These are phyloP conservation scores for Brachionichthys hirsutus DNA, from an alignment of 2,113 vertebrate species.

Conservation along the genomic window DNA sequence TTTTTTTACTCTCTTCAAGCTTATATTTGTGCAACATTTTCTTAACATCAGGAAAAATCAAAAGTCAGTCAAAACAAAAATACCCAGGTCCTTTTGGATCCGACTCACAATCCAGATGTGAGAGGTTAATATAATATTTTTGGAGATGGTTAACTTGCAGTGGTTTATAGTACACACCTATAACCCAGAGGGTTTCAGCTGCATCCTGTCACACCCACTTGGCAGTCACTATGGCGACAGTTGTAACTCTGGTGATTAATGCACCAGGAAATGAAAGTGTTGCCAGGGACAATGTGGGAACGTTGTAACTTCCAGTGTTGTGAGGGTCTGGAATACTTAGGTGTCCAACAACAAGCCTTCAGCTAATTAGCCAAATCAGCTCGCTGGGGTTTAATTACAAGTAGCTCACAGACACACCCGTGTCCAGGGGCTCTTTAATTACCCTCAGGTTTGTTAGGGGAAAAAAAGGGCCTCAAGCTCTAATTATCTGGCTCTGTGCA, in stretches of 20 bases:
- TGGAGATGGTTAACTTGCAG: too few species aligned
- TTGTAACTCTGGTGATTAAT: slow-evolving; percentile 70
- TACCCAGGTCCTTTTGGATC: too few species aligned
- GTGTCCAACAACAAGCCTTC: slow-evolving; percentile 67
- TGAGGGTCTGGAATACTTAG: slow-evolving; percentile 61
- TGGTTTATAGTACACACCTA: slow-evolving; percentile 18
- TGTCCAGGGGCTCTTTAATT: slow-evolving; percentile 76
- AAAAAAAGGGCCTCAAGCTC: slow-evolving; percentile 62
- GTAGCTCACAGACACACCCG: slow-evolving; percentile 68
- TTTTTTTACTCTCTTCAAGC: too few species aligned
- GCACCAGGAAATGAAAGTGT: slow-evolving; percentile 72
- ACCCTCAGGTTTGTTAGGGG: slow-evolving; percentile 68
- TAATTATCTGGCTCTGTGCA: slow-evolving; percentile 68
- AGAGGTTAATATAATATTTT: too few species aligned
- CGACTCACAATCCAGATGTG: too few species aligned
- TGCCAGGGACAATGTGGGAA: slow-evolving; percentile 64
- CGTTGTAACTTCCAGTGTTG: slow-evolving; percentile 64
- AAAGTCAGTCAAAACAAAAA: too few species aligned
- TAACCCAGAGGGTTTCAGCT: slow-evolving; percentile 21
- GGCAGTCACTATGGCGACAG: slow-evolving; percentile 47
- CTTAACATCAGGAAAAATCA: too few species aligned
- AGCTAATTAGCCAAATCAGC: slow-evolving; percentile 80
- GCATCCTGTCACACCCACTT: slow-evolving; percentile 6
- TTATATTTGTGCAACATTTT: too few species aligned
- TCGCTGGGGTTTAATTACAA: slow-evolving; percentile 80